Evolutionary conservation across 2,888 invertebrate genomes (phyloP).

Genomic region (Thyatira batis): DNA sequence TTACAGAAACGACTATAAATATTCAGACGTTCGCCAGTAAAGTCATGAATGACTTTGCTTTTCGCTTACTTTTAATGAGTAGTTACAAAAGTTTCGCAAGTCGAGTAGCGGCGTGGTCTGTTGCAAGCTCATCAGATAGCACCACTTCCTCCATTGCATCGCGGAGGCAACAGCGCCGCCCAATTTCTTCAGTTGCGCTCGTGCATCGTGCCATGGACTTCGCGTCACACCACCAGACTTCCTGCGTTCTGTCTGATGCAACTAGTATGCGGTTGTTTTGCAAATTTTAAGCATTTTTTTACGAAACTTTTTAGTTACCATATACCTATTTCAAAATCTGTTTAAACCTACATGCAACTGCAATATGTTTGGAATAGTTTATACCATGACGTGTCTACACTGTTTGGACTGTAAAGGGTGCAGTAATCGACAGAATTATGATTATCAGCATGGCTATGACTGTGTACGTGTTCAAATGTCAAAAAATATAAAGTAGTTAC

Average conservation of each 20-base stretch:
- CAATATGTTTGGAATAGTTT: no score
- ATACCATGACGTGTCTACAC: no score
- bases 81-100: slow-evolving; percentile 21
- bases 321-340: slow-evolving; percentile 7
- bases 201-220: slow-evolving; percentile 15
- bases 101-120: slow-evolving; percentile 29
- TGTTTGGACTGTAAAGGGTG: no score
- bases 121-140: slow-evolving; percentile 63
- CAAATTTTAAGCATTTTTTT: slow-evolving; percentile 31
- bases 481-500: slow-evolving; percentile 16
- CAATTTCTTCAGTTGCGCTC: slow-evolving; percentile 56
- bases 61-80: not conserved
- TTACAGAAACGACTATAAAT: no score
- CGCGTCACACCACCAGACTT: slow-evolving; percentile 20
- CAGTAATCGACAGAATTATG: no score
- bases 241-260: slow-evolving; percentile 43
- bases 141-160: slow-evolving; percentile 68
- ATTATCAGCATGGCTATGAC: no score
- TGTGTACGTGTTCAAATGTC: slow-evolving; percentile 1
- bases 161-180: slow-evolving; percentile 35
- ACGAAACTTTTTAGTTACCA: slow-evolving; percentile 16
- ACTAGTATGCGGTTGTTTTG: slow-evolving; percentile 30
- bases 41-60: not conserved
- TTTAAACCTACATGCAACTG: no score
- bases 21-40: not conserved